phyloP scores from a whole-genome alignment of 2,888 invertebrate genomes.

The Mythimna impura region DNA sequence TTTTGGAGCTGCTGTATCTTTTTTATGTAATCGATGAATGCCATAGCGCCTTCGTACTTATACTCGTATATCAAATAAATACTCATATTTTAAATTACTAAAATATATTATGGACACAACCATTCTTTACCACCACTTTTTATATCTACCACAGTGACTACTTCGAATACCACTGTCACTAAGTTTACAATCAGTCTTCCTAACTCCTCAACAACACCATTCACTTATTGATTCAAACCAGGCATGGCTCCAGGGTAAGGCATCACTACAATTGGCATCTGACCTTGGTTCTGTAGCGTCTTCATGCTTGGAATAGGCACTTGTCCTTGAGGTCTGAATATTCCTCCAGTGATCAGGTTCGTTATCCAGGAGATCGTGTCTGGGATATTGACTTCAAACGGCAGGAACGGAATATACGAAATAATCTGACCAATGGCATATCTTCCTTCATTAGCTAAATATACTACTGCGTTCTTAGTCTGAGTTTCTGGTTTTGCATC shows the following conservation, averaged over 20 bases:
- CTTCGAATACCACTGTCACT: constrained; percentile 4
- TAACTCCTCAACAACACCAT: constrained; percentile 9
- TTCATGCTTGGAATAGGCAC: constrained; percentile 62
- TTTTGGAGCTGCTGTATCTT: not conserved
- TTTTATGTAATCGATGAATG: not conserved
- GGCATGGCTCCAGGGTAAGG: constrained; percentile 67
- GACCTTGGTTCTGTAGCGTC: constrained; percentile 68
- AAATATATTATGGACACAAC: constrained; percentile 46
- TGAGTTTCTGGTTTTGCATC: constrained; percentile 71
- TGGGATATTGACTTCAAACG: constrained; percentile 92
- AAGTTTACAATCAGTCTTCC: constrained; percentile 50
- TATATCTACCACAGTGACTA: constrained; percentile 23
- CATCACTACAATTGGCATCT: constrained; percentile 74
- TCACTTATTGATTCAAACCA: constrained; percentile 31
- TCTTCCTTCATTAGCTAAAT: constrained; percentile 74
- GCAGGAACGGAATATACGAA: constrained; percentile 89
- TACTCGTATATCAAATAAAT: constrained; percentile 17
- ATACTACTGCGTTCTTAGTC: constrained; percentile 56
- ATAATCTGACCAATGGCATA: constrained; percentile 86
- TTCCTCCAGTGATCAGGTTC: constrained; percentile 78
- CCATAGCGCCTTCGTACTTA: not conserved
- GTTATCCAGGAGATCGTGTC: constrained; percentile 88
- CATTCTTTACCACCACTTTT: constrained; percentile 22
- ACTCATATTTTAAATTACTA: constrained; percentile 1
- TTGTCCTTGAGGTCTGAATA: constrained; percentile 71